These are phyloP conservation scores for Monochamus saltuarius DNA, from an alignment of 1,140 invertebrate genomes.

Conservation along the genomic window DNA sequence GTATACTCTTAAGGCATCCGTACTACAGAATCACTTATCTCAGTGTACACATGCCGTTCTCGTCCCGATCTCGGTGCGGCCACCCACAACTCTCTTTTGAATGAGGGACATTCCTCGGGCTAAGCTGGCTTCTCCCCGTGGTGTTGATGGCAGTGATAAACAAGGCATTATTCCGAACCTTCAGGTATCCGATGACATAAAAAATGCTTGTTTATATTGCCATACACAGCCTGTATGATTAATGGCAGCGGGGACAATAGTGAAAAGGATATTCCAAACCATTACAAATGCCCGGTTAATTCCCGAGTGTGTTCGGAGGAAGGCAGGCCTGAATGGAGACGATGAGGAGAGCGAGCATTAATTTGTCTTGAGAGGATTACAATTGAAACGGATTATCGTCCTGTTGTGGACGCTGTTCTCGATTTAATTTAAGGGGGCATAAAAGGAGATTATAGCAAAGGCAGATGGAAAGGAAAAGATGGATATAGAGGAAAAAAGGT, in stretches of 20 bases:
- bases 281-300: constrained; percentile 42
- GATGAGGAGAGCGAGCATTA: background rate
- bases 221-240: constrained; percentile 48
- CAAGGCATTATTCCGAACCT: constrained; percentile 50
- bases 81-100: constrained; percentile 39
- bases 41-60: too few relatives aligned
- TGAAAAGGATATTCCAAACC: constrained; percentile 41
- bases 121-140: constrained; percentile 41
- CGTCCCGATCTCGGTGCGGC: constrained; percentile 11
- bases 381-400: too few relatives aligned
- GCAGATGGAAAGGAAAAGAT: too few relatives aligned
- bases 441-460: too few relatives aligned
- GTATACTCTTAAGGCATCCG: too few relatives aligned
- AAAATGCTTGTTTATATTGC: constrained; percentile 54
- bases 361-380: too few relatives aligned
- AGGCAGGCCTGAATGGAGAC: too few relatives aligned
- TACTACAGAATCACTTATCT: too few relatives aligned
- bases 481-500: too few relatives aligned
- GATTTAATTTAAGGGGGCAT: too few relatives aligned
- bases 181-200: constrained; percentile 54
- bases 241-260: constrained; percentile 43
- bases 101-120: constrained; percentile 40
- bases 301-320: background rate
- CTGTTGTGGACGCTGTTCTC: too few relatives aligned
- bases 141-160: constrained; percentile 54